Evolutionary conservation across 2,797 vertebrate genomes (phyloP).

Genomic region (Rousettus madagascariensis): DNA sequence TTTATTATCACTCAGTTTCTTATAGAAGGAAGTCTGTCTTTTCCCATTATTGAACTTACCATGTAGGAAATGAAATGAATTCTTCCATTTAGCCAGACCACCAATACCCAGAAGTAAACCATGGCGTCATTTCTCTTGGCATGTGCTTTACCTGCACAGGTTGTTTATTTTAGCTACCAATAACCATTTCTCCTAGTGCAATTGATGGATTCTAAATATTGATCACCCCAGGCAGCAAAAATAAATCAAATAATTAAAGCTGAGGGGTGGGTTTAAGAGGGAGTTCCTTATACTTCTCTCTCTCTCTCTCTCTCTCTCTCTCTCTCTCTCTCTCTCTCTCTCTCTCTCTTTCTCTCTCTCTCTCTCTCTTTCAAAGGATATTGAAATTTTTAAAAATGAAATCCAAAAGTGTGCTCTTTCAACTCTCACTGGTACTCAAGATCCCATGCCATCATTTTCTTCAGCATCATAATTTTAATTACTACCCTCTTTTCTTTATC

Average conservation of each 20-base stretch:
- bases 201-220: not conserved
- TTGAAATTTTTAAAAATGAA: too few species aligned
- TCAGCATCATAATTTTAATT: too few species aligned
- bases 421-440: too few species aligned
- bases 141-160: not conserved
- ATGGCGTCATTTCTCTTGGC: not conserved
- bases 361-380: too few species aligned
- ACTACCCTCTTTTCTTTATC: too few species aligned
- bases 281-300: too few species aligned
- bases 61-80: not conserved
- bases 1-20: not conserved
- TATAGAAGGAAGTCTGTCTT: not conserved
- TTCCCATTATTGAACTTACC: not conserved
- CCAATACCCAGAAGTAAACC: not conserved
- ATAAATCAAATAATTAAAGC: not conserved
- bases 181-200: not conserved
- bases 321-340: too few species aligned
- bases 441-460: too few species aligned
- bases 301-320: too few species aligned
- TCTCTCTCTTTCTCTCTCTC: too few species aligned
- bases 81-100: not conserved
- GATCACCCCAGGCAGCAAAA: not conserved
- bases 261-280: too few species aligned
- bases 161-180: not conserved
- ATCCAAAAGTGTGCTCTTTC: too few species aligned